phyloP scores from a whole-genome alignment of 2,797 vertebrate species.

The Phylloscopus collybita region DNA sequence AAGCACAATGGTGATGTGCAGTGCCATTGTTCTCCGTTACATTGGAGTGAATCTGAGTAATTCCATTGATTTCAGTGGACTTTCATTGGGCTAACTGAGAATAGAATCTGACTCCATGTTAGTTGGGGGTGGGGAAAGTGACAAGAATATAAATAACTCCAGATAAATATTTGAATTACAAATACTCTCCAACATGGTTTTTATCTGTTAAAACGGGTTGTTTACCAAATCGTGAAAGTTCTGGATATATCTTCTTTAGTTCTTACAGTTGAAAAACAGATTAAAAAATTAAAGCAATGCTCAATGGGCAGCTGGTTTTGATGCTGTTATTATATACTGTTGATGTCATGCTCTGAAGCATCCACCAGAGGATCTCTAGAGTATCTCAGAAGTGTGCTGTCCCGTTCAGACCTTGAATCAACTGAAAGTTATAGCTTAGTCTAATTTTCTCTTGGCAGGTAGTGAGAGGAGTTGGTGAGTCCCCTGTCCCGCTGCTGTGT shows the following conservation, averaged over 20 bases:
- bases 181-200: neutral
- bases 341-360: neutral
- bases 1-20: constrained; percentile 1
- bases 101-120: constrained; percentile 43
- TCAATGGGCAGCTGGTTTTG: neutral
- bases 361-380: neutral
- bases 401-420: neutral
- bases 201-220: neutral
- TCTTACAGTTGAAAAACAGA: neutral
- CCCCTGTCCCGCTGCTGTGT: neutral
- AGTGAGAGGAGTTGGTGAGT: neutral
- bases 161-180: constrained; percentile 28
- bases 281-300: neutral
- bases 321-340: neutral
- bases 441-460: neutral
- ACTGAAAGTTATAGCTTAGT: neutral
- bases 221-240: neutral
- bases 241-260: neutral
- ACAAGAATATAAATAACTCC: constrained; percentile 49
- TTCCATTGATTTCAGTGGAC: constrained; percentile 55
- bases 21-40: neutral
- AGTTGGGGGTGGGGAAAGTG: neutral
- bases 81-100: constrained; percentile 42
- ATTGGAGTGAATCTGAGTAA: constrained; percentile 31
- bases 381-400: neutral